Evolutionary conservation across 2,888 invertebrate genomes (phyloP), one percentile per base, ranked within the genome.

Genomic region (Agrilus cyanescens): DNA sequence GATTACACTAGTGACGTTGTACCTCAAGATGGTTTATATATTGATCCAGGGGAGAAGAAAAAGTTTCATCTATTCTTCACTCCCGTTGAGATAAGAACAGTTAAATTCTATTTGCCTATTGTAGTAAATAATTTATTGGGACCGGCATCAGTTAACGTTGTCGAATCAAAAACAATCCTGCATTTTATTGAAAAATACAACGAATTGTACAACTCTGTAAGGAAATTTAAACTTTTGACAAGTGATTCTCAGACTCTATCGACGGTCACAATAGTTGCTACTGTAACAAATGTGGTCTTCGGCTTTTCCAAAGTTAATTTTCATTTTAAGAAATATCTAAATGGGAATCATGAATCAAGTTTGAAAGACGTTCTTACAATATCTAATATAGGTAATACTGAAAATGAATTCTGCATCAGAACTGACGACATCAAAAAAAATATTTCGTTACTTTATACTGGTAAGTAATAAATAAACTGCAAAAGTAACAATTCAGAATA

Each of bases 51-150:
- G 1, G 56, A 57, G 37, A 51, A 46, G 1, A 54, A 51, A 38
- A 51, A 54, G 3, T 51, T 71, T 8, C 65, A 57, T 46, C 45
- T 71, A 3, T 65, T 69, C 46, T 70, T 70, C 44, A 47, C 50
- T 32, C 70, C 71, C 0, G 48, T 55, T 8, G 67, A 71, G 42
- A 53, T 68, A 1, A 61, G 65, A 47, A 73, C 73, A 45, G 76
- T 74, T 53, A 70, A 72, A 40, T 73, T 78, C 58, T 73, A 66
- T 50, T 61, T 79, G 40, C 79, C 80, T 1, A 67, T 76, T 45
- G 65, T 73, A 52, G 62, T 79, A 13, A 80, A 80, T 52, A 68
- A 67, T 40, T 57, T 78, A 33, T 51, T 79, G 37, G 79, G 78
- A 0, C 78, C 79, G 6, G 70, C 73, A 4, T 50, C 61, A 49